Percentiles rank a stretch among this genome's conserved stretches.
These are phyloP conservation scores for Stratiomys singularior DNA, from an alignment of 2,888 invertebrate species.

Conservation along the genomic window DNA sequence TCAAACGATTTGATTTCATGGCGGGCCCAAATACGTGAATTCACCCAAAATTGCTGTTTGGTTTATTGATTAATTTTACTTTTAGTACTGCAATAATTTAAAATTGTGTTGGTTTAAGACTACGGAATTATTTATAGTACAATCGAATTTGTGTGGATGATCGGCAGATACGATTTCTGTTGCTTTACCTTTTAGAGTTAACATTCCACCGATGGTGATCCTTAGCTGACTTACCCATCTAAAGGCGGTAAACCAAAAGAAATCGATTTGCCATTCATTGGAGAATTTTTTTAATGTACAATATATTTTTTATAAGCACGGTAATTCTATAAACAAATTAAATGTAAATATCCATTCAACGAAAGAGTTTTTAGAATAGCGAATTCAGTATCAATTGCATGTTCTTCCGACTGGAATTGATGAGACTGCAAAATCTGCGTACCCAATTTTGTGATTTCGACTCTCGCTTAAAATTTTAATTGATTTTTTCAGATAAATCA, in stretches of 20 bases:
- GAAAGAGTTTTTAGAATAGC: no score
- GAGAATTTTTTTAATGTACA: not conserved
- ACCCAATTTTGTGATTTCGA: no score
- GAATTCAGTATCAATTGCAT: no score
- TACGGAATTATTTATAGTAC: constrained; percentile 39
- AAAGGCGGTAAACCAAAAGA: not conserved
- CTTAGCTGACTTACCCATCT: not conserved
- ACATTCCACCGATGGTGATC: not conserved
- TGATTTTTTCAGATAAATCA: no score
- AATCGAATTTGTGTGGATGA: constrained; percentile 30
- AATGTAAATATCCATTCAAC: no score
- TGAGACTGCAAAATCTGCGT: no score
- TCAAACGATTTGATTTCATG: constrained; percentile 1
- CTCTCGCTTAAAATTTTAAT: no score
- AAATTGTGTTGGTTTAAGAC: constrained; percentile 39
- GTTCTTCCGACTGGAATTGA: no score
- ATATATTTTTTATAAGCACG: no score
- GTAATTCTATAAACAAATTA: no score
- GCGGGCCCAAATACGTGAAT: constrained; percentile 26
- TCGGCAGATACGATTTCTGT: not conserved
- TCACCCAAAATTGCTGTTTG: constrained; percentile 49
- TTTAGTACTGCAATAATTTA: constrained; percentile 22
- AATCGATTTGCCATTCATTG: not conserved
- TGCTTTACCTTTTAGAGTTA: not conserved
- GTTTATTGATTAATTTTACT: constrained; percentile 44